Conservation (phyloP, 2,888 invertebrate genomes). For the Tethea ocularis region DNA sequence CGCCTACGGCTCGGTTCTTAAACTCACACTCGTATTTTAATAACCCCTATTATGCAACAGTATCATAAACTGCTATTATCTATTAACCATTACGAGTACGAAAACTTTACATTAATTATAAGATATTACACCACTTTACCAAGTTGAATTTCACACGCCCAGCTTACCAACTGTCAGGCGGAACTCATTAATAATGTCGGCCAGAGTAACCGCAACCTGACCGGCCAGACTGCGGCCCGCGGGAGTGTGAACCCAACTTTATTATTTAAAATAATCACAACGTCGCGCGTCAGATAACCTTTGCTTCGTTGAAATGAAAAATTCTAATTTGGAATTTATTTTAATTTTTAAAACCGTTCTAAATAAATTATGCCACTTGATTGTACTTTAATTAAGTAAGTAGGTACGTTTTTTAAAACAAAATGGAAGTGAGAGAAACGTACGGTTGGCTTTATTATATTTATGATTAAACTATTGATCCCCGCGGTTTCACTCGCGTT, state of each 20-base stretch:
- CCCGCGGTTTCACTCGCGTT: too few species aligned
- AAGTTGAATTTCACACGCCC: conserved; percentile 1
- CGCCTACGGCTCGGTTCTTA: too few species aligned
- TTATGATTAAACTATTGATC: too few species aligned
- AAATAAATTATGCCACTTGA: background rate
- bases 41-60: too few species aligned
- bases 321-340: background rate
- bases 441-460: too few species aligned
- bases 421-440: too few species aligned
- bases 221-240: background rate
- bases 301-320: background rate
- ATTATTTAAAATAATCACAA: conserved; percentile 1
- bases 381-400: too few species aligned
- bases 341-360: background rate
- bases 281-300: background rate
- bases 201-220: background rate
- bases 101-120: conserved; percentile 4
- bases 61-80: background rate
- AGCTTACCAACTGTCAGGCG: background rate
- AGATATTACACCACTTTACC: background rate
- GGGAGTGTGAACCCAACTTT: background rate
- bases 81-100: background rate
- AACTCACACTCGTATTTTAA: too few species aligned
- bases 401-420: too few species aligned
- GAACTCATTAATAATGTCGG: background rate